Conservation (phyloP, 2,113 vertebrate species). For the Garra rufa region DNA sequence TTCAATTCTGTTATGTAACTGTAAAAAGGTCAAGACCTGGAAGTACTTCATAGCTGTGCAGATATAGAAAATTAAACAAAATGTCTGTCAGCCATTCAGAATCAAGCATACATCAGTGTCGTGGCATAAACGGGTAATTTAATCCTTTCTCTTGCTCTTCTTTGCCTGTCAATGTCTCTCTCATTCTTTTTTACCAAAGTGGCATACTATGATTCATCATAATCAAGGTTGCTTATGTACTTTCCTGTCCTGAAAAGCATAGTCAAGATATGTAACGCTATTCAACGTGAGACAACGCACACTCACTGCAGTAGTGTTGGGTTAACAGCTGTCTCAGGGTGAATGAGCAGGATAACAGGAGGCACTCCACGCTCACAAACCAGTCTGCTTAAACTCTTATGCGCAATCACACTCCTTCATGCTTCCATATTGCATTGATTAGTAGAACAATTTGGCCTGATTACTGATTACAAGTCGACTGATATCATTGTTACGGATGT, state of each 20-base stretch:
- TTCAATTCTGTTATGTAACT: neutral
- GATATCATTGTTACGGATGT: conserved; percentile 75
- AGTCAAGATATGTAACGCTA: conserved; percentile 12
- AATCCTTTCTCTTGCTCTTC: neutral
- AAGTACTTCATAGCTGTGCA: neutral
- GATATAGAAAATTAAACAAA: neutral
- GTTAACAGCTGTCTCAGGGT: conserved; percentile 52
- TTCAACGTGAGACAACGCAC: conserved; percentile 37
- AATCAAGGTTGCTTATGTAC: conserved; percentile 37
- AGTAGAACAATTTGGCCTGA: conserved; percentile 79
- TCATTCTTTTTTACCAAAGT: neutral
- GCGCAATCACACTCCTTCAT: conserved; percentile 68
- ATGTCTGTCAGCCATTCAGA: neutral
- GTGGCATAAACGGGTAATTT: neutral
- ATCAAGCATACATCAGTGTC: neutral
- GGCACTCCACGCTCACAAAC: conserved; percentile 49
- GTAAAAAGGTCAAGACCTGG: neutral
- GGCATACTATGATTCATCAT: conserved; percentile 4
- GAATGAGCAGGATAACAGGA: conserved; percentile 50
- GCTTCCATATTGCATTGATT: conserved; percentile 75
- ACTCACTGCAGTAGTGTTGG: conserved; percentile 33
- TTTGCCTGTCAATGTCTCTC: neutral
- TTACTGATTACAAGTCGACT: conserved; percentile 80
- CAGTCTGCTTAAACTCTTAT: conserved; percentile 57
- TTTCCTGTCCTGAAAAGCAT: conserved; percentile 25